Evolutionary conservation across 2,113 vertebrate genomes (phyloP), one percentile per base, ranked within the genome.

Genomic region (Theropithecus gelada): DNA sequence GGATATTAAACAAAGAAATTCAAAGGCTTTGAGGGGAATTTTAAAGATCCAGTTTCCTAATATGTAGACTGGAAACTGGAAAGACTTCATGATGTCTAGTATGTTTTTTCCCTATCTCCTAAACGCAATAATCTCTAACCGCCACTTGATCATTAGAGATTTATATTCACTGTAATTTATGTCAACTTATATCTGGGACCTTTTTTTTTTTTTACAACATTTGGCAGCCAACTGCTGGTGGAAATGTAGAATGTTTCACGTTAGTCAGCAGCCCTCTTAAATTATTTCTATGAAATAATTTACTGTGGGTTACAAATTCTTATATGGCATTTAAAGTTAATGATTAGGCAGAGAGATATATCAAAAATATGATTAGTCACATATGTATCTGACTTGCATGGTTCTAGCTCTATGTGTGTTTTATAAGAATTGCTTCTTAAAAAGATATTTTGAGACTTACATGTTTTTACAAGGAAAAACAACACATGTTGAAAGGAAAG

Each of bases 231-330:
- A 97, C 86, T 48, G 61, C 98, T 94, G 97, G 96, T 97, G 97
- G 98, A 99, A 99, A 98, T 92, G 27, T 90, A 95, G 97, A 92
- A 98, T 99, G 99, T 98, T 99, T 99, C 97, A 93, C 96, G 98
- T 99, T 99, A 99, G 98, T 98, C 98, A 98, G 96, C 98, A 98
- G 95, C 95, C 97, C 95, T 98, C 98, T 98, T 98, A 99, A 99
- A 99, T 99, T 97, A 98, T 98, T 98, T 93, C 97, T 98, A 82
- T 89, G 95, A 97, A 98, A 98, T 98, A 98, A 99, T 99, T 99
- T 99, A 99, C 92, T 97, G 96, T 90, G 88, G 97, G 98, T 98
- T 98, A 98, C 98, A 97, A 98, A 99, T 98, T 99, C 98, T 98
- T 98, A 98, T 97, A 98, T 80, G 61, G 96, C 97, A 98, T 97